Conservation (phyloP, 2,888 invertebrate species). For the Drosophila koepferae region DNA sequence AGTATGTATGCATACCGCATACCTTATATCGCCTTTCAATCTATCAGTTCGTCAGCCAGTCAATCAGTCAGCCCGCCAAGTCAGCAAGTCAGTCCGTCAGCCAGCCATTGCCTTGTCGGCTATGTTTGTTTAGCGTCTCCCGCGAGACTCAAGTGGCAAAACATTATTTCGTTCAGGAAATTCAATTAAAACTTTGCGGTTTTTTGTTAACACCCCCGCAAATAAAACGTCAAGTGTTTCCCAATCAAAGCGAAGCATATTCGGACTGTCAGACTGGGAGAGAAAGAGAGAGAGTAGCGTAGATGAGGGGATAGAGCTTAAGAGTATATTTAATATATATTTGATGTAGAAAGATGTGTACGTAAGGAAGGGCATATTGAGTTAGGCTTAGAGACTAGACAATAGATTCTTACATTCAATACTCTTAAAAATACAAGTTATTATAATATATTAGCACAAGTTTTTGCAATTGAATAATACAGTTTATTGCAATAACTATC, state of each 20-base stretch:
- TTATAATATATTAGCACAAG: no score
- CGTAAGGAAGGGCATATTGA: background rate
- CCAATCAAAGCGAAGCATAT: slow-evolving; percentile 60
- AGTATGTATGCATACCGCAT: slow-evolving; percentile 71
- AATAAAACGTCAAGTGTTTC: slow-evolving; percentile 65
- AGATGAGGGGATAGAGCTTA: background rate
- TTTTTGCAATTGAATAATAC: no score
- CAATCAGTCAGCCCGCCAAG: slow-evolving; percentile 37
- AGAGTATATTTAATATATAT: slow-evolving; percentile 1
- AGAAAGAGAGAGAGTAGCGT: background rate
- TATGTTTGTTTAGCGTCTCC: slow-evolving; percentile 77
- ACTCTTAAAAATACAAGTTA: background rate
- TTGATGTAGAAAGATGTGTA: background rate
- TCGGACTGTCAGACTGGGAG: slow-evolving; percentile 13
- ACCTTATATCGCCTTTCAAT: slow-evolving; percentile 41
- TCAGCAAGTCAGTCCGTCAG: slow-evolving; percentile 16
- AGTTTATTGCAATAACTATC: no score
- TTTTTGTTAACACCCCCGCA: slow-evolving; percentile 59
- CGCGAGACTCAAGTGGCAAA: slow-evolving; percentile 79
- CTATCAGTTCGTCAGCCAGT: slow-evolving; percentile 41
- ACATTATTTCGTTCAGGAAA: slow-evolving; percentile 79
- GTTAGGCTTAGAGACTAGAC: background rate
- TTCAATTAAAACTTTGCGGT: slow-evolving; percentile 80
- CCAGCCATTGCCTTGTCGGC: slow-evolving; percentile 39
- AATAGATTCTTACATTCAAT: background rate